A percentile compares a stretch with the other conserved stretches of the same genome.
These are phyloP conservation scores for Drosophila asahinai DNA, from an alignment of 1,140 invertebrate species.

Conservation along the genomic window DNA sequence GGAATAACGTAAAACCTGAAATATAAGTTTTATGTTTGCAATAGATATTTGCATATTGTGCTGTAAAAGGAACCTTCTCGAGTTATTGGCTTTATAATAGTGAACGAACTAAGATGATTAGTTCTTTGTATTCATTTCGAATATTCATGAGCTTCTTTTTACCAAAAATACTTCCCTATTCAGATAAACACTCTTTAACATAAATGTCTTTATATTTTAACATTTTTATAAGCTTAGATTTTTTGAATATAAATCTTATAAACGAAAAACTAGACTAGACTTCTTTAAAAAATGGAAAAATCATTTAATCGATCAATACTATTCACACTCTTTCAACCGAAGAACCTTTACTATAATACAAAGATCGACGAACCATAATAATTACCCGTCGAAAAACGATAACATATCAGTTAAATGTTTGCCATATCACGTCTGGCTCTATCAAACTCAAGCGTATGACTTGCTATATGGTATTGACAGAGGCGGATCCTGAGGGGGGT, in stretches of 20 bases:
- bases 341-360: not conserved
- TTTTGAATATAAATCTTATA: too few species aligned
- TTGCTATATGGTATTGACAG: conserved; percentile 11
- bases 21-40: not conserved
- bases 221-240: not conserved
- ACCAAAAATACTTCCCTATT: not conserved
- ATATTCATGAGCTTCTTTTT: not conserved
- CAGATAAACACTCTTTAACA: not conserved
- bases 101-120: too few species aligned
- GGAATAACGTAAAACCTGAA: not conserved
- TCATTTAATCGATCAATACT: not conserved
- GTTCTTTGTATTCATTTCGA: too few species aligned
- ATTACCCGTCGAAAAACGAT: conserved; percentile 7
- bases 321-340: not conserved
- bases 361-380: conserved; percentile 9
- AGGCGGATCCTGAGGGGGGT: not conserved
- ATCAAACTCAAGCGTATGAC: conserved; percentile 24
- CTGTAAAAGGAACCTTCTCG: not conserved
- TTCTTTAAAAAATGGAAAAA: not conserved
- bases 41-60: not conserved
- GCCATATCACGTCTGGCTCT: conserved; percentile 5
- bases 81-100: too few species aligned
- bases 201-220: not conserved
- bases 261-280: not conserved
- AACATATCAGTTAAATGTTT: conserved; percentile 14